Base-by-base conservation (phyloP, 2,113 vertebrate genomes). In the Rhineura floridana region DNA sequence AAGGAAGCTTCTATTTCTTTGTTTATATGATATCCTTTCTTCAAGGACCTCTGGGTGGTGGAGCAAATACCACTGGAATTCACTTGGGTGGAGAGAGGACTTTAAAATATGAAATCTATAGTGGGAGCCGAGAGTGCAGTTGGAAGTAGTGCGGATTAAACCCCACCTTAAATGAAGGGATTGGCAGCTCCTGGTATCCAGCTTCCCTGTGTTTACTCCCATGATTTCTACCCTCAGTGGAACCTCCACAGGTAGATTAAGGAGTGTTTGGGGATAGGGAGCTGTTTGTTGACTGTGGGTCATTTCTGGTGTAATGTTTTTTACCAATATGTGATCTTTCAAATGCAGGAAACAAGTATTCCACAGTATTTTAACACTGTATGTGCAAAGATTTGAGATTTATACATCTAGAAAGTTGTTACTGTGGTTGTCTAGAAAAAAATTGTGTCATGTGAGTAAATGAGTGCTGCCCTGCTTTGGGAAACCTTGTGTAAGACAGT, bases 371-470 rank as follows among this genome's bases (percentile, higher is more conserved):
- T 81, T 21, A 36, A 10, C 50, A 79, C 19, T 23, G 15, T 36
- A 63, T 13, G 25, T 62, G 36, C 11, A 44, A 62, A 59, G 12
- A 25, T 48, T 13, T 78, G 46, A 30, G 8, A 36, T 2, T 59
- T 80, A 33, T 3, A 28, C 23, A 12, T 84, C 89, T 87, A 46
- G 82, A 28, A 42, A 87, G 4, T 39, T 89, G 88, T 77, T 89
- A 39, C 28, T 81, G 0, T 50, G 42, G 25, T 25, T 90, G 28
- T 19, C 82, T 84, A 83, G 59, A 28, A 78, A 1, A 52, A 69
- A 21, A 44, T 69, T 48, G 17, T n/a, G 77, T 39, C 65, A 25
- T 70, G 77, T 52, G 48, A 84, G 33, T 82, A 69, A 70, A 9
- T 46, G 72, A 6, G 4, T 81, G 52, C 3, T 19, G 0, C 39